Evolutionary conservation across 2,797 vertebrate genomes (phyloP).

Genomic region (Mus caroli): DNA sequence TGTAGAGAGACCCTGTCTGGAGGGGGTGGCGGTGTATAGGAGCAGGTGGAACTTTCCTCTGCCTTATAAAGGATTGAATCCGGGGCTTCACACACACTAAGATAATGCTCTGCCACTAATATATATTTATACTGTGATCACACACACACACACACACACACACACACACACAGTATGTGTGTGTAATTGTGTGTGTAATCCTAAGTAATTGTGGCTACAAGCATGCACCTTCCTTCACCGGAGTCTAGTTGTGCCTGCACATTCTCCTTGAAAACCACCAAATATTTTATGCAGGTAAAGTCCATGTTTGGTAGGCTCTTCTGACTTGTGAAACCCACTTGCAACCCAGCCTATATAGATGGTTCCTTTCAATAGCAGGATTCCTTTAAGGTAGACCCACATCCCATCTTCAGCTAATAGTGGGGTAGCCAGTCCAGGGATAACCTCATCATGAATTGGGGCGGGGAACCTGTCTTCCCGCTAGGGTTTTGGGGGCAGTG

Average conservation of each 20-base stretch:
- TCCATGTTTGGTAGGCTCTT: background rate
- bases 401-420: too few species aligned
- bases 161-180: too few species aligned
- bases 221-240: background rate
- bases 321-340: background rate
- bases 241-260: background rate
- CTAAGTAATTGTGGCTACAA: background rate
- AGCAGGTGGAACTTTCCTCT: background rate
- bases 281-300: background rate
- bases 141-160: too few species aligned
- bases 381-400: background rate
- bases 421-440: background rate
- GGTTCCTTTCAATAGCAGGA: background rate
- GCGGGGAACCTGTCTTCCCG: background rate
- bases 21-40: too few species aligned
- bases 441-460: background rate
- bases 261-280: background rate
- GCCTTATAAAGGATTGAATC: background rate
- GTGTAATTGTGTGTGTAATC: too few species aligned
- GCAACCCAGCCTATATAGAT: accelerated
- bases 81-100: background rate
- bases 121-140: background rate
- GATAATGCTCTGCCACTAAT: background rate
- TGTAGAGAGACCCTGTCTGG: background rate
- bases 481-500: background rate